Evolutionary conservation across 64 coral and sea anemone species (phyloP), one percentile per base, ranked within the genome.

Genomic region (Stichodactyla helianthus): DNA sequence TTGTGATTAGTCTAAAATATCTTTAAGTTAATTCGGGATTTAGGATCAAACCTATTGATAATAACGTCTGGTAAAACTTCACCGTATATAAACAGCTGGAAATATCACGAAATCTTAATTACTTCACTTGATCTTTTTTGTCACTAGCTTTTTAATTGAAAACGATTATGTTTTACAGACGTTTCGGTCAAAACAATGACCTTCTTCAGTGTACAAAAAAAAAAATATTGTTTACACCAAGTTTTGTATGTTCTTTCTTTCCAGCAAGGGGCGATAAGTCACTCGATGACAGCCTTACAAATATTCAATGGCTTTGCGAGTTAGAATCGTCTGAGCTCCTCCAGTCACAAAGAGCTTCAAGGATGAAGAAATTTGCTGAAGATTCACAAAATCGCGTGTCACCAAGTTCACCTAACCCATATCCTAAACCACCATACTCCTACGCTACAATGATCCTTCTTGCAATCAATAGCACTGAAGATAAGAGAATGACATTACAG

Each of bases 231-330:
- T 22, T n/a, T 8, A 65, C 62, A 65, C 18, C 2, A 60, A 15
- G 18, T 68, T 27, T 7, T 74, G 25, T 23, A 74, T 74, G 6
- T 71, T 28, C 4, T n/a, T 65, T 5, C 19, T 22, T 65, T 65
- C 19, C 10, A 74, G 68, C 26, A 74, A 74, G 25, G 23, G 52
- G 78, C 52, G 78, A 54, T 16, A 78, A 64, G 20, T 89, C 82
- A 26, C 92, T 99, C 50, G 93, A 99, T 86, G 97, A 99, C 54
- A 99, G 97, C 79, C 88, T 99, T 35, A 99, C 97, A n/a, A 99
- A 94, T 54, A 95, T 99, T 57, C 97, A 99, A 55, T 99, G 97
- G 97, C 76, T 99, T 10, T 99, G 83, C 28, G 90, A 77, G 85
- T 83, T 99, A 77, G 97, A 99, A 82, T 93, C 93, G 4, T 82